Conservation (phyloP, 2,113 vertebrate genomes). For the Coptodon rendalli region DNA sequence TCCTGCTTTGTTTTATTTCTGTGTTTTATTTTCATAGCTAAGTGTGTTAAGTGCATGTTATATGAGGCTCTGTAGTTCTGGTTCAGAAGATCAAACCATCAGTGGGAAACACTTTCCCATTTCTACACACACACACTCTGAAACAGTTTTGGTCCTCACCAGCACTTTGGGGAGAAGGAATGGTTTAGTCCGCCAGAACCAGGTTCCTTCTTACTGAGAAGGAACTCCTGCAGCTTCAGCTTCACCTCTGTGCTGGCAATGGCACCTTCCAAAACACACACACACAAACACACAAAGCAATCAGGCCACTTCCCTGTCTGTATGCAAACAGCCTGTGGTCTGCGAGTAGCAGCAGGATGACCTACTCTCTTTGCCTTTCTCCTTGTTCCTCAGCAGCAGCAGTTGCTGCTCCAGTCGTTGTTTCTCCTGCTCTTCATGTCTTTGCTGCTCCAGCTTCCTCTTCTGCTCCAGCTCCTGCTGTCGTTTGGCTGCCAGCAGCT, state of each 20-base stretch:
- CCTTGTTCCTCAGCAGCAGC: constrained; percentile 65
- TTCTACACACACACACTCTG: background rate
- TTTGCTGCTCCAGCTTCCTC: constrained; percentile 60
- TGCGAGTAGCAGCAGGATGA: background rate
- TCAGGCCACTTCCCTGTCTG: background rate
- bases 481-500: constrained; percentile 61
- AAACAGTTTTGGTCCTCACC: constrained; percentile 66
- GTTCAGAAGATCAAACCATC: background rate
- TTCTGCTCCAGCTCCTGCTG: constrained; percentile 68
- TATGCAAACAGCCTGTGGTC: background rate
- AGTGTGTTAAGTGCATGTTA: background rate
- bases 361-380: constrained; percentile 69
- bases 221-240: constrained; percentile 92
- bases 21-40: background rate
- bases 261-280: constrained; percentile 75
- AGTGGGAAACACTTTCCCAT: background rate
- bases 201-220: constrained; percentile 89
- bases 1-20: background rate
- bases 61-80: background rate
- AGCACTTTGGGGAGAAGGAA: constrained; percentile 92
- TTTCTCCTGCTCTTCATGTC: constrained; percentile 66
- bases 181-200: constrained; percentile 81
- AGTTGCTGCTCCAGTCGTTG: constrained; percentile 63
- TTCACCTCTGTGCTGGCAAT: constrained; percentile 96
- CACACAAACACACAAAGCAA: background rate